Percentiles rank a stretch among this genome's conserved stretches.
These are phyloP conservation scores for Porites lobata DNA, from an alignment of 92 coral and sea anemone species.

Conservation along the genomic window DNA sequence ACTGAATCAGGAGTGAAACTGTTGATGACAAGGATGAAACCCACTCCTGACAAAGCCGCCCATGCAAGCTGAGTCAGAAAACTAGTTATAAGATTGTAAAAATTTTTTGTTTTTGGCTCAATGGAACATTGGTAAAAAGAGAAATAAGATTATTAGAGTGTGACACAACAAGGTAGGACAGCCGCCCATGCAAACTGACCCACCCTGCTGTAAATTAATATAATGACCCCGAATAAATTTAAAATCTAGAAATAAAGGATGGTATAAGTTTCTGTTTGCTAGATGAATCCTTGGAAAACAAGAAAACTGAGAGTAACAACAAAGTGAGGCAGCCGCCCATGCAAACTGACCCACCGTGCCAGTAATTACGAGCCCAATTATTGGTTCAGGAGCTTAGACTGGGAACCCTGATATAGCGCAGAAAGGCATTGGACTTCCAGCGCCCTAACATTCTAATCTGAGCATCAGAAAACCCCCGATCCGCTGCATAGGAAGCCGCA, in stretches of 20 bases:
- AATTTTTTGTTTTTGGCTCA: not conserved
- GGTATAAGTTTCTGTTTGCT: constrained; percentile 3
- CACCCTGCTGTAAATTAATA: not conserved
- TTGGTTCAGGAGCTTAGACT: constrained; percentile 4
- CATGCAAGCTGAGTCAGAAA: too few species aligned
- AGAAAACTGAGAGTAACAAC: constrained; percentile 6
- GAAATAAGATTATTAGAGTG: constrained; percentile 3
- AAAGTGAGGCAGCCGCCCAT: not conserved
- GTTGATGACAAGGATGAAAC: too few species aligned
- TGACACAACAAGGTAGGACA: constrained; percentile 3
- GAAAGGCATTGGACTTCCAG: constrained; percentile 49
- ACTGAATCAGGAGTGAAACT: too few species aligned
- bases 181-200: constrained; percentile 27
- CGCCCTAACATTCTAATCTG: not conserved
- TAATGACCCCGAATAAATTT: not conserved
- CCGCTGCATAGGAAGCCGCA: constrained; percentile 42
- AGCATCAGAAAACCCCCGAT: not conserved
- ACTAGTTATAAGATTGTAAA: not conserved
- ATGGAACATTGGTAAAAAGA: not conserved
- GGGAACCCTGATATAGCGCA: constrained; percentile 16
- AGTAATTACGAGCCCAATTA: not conserved
- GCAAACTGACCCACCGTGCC: not conserved
- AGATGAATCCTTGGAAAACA: constrained; percentile 12
- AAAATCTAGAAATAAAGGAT: not conserved
- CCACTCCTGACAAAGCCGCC: too few species aligned